Evolutionary conservation across 2,888 invertebrate genomes (phyloP).

Genomic region (Corythucha ciliata): DNA sequence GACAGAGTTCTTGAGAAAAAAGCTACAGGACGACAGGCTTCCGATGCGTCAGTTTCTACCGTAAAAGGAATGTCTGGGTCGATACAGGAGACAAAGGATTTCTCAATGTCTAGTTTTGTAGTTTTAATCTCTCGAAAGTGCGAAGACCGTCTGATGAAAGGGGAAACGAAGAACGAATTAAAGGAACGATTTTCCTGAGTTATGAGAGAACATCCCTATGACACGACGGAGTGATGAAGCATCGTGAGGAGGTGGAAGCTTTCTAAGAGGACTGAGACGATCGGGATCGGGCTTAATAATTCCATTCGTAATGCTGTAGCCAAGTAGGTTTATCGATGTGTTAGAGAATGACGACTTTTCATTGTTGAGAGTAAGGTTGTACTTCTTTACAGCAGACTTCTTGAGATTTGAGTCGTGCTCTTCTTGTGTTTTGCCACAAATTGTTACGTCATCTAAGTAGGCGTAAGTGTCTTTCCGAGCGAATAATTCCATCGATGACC

Average conservation of each 20-base stretch:
- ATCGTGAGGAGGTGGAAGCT: background rate
- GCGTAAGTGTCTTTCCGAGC: no score
- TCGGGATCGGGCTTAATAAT: no score
- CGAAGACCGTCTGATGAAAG: background rate
- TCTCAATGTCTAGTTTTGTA: background rate
- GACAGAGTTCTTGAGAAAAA: constrained; percentile 14
- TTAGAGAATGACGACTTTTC: no score
- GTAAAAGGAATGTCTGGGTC: constrained; percentile 2
- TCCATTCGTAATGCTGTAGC: no score
- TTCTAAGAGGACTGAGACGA: no score
- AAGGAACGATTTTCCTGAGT: background rate
- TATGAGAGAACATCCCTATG: background rate
- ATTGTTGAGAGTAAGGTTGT: no score
- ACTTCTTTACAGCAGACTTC: no score
- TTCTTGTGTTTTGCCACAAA: constrained; percentile 1
- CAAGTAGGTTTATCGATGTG: no score
- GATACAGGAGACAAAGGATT: background rate
- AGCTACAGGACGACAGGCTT: constrained; percentile 13
- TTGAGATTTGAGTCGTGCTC: constrained; percentile 3
- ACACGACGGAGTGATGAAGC: background rate
- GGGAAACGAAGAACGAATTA: background rate
- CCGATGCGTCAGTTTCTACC: constrained; percentile 16
- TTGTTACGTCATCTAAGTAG: background rate
- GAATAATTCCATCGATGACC: no score
- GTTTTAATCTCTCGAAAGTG: background rate